A percentile compares a stretch with the other conserved stretches of the same genome.
Conservation (phyloP, 2,797 vertebrate species). For the Chromobotia macracanthus region DNA sequence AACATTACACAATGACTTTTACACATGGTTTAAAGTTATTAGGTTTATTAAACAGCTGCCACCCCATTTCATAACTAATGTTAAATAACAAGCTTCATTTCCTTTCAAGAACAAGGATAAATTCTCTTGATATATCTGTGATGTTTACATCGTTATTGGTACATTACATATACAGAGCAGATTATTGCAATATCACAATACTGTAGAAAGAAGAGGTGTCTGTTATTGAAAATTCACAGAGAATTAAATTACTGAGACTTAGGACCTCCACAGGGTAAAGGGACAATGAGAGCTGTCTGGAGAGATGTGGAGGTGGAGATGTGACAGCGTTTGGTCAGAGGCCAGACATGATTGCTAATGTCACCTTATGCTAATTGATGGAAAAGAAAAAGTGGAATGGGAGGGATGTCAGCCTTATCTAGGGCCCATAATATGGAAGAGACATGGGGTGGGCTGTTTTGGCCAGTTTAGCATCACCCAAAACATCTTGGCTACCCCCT, state of each 20-base stretch:
- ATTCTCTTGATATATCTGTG: not conserved
- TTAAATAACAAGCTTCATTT: not conserved
- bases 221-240: not conserved
- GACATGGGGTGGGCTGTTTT: too few species aligned
- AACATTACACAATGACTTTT: not conserved
- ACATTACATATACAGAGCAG: not conserved
- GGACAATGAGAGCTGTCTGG: slow-evolving; percentile 8
- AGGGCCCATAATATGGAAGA: too few species aligned
- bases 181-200: not conserved
- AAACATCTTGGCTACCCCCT: too few species aligned
- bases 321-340: slow-evolving; percentile 18
- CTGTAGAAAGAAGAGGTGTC: not conserved
- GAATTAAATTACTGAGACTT: slow-evolving; percentile 9
- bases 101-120: not conserved
- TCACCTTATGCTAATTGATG: slow-evolving; percentile 48
- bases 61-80: not conserved
- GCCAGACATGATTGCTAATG: slow-evolving; percentile 44
- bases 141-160: slow-evolving; percentile 8
- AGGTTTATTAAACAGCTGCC: not conserved
- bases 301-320: slow-evolving; percentile 25
- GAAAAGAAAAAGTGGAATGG: slow-evolving; percentile 5
- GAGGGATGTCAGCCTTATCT: too few species aligned
- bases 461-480: too few species aligned
- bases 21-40: not conserved
- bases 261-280: slow-evolving; percentile 20